Percentiles rank a stretch among this genome's conserved stretches.
Evolutionary conservation across 2,797 vertebrate genomes (phyloP).

Genomic region (Aulostomus chinensis): DNA sequence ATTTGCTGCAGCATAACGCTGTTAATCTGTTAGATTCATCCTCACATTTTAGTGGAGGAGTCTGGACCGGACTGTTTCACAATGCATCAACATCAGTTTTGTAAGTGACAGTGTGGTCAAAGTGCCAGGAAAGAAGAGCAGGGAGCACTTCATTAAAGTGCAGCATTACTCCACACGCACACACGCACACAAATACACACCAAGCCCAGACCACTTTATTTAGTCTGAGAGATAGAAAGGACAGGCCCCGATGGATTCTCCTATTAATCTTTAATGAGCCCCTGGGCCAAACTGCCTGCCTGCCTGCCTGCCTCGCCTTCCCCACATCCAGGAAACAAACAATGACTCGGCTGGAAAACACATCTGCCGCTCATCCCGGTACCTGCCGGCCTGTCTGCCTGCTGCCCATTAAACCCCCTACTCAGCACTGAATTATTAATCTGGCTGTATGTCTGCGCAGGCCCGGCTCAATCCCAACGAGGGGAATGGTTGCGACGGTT

Average conservation of each 20-base stretch:
- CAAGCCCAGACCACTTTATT: slow-evolving; percentile 65
- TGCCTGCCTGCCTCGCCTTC: slow-evolving; percentile 34
- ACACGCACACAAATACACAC: slow-evolving; percentile 28
- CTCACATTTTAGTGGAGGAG: too few relatives aligned
- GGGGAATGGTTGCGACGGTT: slow-evolving; percentile 41
- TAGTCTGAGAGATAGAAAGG: slow-evolving; percentile 61
- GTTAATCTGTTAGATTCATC: too few relatives aligned
- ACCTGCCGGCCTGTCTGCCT: slow-evolving; percentile 48
- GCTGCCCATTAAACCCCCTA: slow-evolving; percentile 57
- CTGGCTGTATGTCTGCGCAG: slow-evolving; percentile 10
- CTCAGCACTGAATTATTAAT: slow-evolving; percentile 62
- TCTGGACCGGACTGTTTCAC: too few relatives aligned
- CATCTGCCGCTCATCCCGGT: slow-evolving; percentile 20
- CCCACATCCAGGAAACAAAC: slow-evolving; percentile 67
- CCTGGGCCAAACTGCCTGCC: slow-evolving; percentile 35
- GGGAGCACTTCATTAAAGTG: slow-evolving; percentile 73
- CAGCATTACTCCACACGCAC: slow-evolving; percentile 40
- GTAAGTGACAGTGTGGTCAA: slow-evolving; percentile 43
- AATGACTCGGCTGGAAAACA: slow-evolving; percentile 61
- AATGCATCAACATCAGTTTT: slow-evolving; percentile 14
- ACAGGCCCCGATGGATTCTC: slow-evolving; percentile 57
- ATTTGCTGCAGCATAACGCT: too few relatives aligned
- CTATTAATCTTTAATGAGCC: slow-evolving; percentile 75
- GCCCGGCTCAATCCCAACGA: slow-evolving; percentile 10
- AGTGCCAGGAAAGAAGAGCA: slow-evolving; percentile 48